Evolutionary conservation across 2,888 invertebrate genomes (phyloP), one percentile per base, ranked within the genome.

Genomic region (Phortica okadai): DNA sequence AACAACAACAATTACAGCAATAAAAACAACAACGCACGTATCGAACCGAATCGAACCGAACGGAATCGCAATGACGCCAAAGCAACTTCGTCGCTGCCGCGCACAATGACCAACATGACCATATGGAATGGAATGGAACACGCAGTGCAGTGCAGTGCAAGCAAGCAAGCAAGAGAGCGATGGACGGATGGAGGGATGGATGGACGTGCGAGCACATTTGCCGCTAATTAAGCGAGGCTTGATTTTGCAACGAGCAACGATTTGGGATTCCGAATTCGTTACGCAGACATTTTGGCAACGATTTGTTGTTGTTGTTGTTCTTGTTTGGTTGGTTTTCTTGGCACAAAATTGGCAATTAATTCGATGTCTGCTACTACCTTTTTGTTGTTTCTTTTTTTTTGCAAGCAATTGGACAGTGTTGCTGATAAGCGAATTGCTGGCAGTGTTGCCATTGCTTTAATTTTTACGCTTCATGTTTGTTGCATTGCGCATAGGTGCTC

Each of bases 181-280:
- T 3, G 50, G 14, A 11, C 50, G 3, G 6, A 45, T 45, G 45
- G 21, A 21, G 21, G 21, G 21, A 21, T 21, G 21, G 21, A 21
- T 21, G 21, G 21, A 21, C 21, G 21, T 21, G 21, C 21, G 33
- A 2, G 33, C 33, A 33, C 33, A 88, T 85, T 88, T 83, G 87
- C 88, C 84, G 88, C 89, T 89, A 89, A 89, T 89, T 89, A 89
- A 89, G 89, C 86, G 81, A 84, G 42, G 84, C 85, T 42, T 42
- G 42, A 33, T 66, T n/a, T 10, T 33, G 33, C 64, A 21, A 45
- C 69, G 33, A 16, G 67, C 73, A 64, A 64, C 41, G 73, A 62
- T 62, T 56, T 73, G 54, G 59, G 21, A 70, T 70, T 70, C 33
- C 70, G 33, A 56, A 72, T 25, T 33, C 41, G 56, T 72, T 72